Evolutionary conservation across 2,797 vertebrate species (phyloP).

Genomic region (Ispidina lecontei): DNA sequence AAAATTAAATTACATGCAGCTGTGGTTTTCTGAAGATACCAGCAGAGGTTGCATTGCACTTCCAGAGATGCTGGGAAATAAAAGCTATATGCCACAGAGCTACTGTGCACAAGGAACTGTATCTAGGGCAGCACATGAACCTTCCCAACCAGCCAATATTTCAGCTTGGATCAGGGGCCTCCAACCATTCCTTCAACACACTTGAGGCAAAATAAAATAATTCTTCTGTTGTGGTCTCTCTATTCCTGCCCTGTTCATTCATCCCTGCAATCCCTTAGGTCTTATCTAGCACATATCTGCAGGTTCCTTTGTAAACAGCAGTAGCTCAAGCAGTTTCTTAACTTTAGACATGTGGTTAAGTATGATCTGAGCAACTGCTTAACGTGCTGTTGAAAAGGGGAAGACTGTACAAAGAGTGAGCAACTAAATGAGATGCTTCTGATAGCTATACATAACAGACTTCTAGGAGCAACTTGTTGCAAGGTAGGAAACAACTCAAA

Average conservation of each 20-base stretch:
- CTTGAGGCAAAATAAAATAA: conserved; percentile 3
- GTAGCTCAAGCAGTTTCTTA: neutral
- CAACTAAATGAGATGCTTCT: neutral
- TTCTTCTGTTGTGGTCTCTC: neutral
- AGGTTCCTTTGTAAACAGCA: neutral
- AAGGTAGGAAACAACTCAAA: neutral
- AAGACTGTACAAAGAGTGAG: neutral
- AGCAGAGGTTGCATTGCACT: neutral
- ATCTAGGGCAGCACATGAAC: neutral
- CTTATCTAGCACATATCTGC: neutral
- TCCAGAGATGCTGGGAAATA: neutral
- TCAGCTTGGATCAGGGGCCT: neutral
- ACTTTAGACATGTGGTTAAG: neutral
- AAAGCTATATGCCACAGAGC: neutral
- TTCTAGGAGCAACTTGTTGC: neutral
- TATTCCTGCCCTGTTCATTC: neutral
- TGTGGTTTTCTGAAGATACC: neutral
- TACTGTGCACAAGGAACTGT: neutral
- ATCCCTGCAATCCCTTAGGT: neutral
- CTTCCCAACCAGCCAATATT: neutral
- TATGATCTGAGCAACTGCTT: neutral
- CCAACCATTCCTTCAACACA: neutral
- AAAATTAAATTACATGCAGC: neutral
- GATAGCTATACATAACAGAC: neutral
- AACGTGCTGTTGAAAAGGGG: neutral